Evolutionary conservation across 2,797 vertebrate genomes (phyloP).

Genomic region (Catharus ustulatus): DNA sequence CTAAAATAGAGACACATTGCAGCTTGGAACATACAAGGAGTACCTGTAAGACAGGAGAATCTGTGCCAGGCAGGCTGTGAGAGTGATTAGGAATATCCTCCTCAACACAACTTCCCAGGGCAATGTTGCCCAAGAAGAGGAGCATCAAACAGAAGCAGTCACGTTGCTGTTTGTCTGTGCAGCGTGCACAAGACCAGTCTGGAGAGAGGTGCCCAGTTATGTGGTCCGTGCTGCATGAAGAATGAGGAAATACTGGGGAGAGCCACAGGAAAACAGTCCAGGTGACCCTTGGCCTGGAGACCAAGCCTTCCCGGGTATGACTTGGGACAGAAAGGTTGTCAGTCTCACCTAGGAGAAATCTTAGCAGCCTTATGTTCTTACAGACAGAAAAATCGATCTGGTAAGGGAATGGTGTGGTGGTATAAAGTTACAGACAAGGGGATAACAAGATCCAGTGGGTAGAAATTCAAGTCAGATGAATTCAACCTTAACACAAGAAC

Average conservation of each 20-base stretch:
- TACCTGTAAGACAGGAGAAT: not conserved
- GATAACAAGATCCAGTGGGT: not conserved
- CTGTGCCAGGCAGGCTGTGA: not conserved
- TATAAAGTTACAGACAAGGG: not conserved
- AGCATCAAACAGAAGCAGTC: not conserved
- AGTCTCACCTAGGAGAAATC: not conserved
- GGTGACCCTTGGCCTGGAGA: not conserved
- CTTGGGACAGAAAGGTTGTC: not conserved
- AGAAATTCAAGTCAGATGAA: not conserved
- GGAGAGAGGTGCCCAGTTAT: not conserved
- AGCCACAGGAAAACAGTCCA: not conserved
- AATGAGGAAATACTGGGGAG: not conserved
- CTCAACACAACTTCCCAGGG: not conserved
- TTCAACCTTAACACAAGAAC: not conserved
- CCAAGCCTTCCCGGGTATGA: not conserved
- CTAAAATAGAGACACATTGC: not conserved
- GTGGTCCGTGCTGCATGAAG: rapidly evolving
- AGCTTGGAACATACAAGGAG: not conserved
- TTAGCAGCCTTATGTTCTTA: not conserved
- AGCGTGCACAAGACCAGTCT: not conserved
- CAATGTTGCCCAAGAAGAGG: not conserved
- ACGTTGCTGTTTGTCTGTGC: rapidly evolving
- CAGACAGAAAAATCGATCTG: not conserved
- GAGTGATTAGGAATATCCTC: not conserved
- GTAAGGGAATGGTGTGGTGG: not conserved